Base-by-base conservation (phyloP, 2,888 invertebrate genomes). In the Tetragnatha montana region DNA sequence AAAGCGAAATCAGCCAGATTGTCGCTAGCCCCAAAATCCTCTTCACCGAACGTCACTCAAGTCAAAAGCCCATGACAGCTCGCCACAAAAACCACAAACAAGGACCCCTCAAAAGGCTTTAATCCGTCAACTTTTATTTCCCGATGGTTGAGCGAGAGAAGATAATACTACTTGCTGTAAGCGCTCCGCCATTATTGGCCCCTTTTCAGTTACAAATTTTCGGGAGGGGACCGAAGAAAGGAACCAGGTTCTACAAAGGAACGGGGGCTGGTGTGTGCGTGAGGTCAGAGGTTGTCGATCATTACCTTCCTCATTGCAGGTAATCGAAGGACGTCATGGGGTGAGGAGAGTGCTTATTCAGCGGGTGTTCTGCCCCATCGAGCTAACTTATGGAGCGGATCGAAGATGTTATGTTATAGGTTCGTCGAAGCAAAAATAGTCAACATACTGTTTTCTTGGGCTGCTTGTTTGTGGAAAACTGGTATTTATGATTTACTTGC, bases 231-330 rank as follows among this genome's bases (percentile, higher is more conserved):
- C 7, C 68, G 47, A 80, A 70, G 47, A 80, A 69, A 10, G 69
- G 80, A n/a, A 35, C 8, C 60, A 60, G 4, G 60, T 17, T 8
- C 80, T 69, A 69, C 47, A 35, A 19, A 80, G 19, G 47, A 75
- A 68, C 21, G 35, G n/a, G 21, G 71, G n/a, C 79, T 49, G 73
- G 60, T 69, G 47, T 47, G 49, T 74, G 22, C 49, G 19, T 75
- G 22, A 81, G 83, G 88, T 78, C 83, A 74, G 71, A 88, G 83
- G 88, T 88, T 71, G 51, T 83, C 74, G 49, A 83, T 88, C 88
- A 83, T 88, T 88, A 88, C 88, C 88, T 82, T 88, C 88, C 79
- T 88, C 88, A 76, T 88, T 83, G 73, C 86, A 51, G 51, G 76
- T 85, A 85, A 85, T 85, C 70, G 71, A 35, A 83, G 79, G 88